Base-by-base conservation (phyloP, 2,113 vertebrate species). In the Poecile atricapillus region DNA sequence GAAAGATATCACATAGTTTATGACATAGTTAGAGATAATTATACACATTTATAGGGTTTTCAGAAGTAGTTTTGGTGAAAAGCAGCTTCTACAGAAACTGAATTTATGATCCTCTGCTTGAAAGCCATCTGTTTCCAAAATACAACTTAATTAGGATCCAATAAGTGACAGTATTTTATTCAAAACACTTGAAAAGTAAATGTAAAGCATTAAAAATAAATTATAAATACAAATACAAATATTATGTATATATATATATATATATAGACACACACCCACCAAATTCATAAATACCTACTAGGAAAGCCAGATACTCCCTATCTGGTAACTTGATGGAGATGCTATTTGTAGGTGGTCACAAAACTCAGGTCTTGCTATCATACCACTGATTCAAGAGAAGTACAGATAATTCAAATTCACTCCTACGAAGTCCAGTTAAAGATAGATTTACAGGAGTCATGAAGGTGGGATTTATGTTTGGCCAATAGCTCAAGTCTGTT, bases 211-310 rank as follows among this genome's bases (percentile, higher is more conserved):
- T 50, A 44, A 27, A 25, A 73, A 67, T 53, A 27, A 58, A 50
- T 62, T 28, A 12, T 9, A 46, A 52, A 28, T 58, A 30, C 14
- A 17, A 44, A 35, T 27, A 7, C 24, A 30, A 68, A 33, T 68
- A 55, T 21, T 6, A 7, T 62, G 10, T 53, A 4, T 10, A 9
- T 33, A 27, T 11, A 8, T 15, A 25, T 16, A 18, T 14, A 13
- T 17, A 14, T 13, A n/a, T n/a, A 25, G 8, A 25, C 4, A 24
- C 9, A 27, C 2, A 46, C 14, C 22, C 4, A 11, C 5, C 4
- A 31, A 58, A 63, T 46, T 50, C 10, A 49, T 52, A 82, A 56
- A 33, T 53, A 35, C 22, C 22, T 46, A 9, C 14, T 35, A 33
- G 39, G 76, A 83, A 84, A 58, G 62, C 9, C 23, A 73, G 39